phyloP scores from a whole-genome alignment of 2,888 invertebrate genomes.

The Drosophila putrida region DNA sequence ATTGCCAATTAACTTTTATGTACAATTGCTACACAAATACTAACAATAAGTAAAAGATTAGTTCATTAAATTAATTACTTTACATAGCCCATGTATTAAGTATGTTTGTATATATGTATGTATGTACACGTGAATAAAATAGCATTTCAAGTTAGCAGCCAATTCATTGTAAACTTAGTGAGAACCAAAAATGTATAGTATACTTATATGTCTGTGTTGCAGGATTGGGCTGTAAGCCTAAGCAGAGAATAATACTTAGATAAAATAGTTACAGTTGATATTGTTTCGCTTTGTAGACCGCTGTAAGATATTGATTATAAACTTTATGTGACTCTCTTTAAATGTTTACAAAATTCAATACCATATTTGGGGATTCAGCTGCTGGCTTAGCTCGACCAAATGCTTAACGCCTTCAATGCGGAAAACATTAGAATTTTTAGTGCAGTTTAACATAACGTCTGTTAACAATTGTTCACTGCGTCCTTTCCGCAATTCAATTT shows the following conservation, averaged over 20 bases:
- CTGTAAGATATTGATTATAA: slow-evolving; percentile 39
- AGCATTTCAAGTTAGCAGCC: slow-evolving; percentile 43
- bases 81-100: slow-evolving; percentile 24
- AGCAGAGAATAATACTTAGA: slow-evolving; percentile 39
- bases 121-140: slow-evolving; percentile 49
- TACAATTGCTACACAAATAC: slow-evolving; percentile 56
- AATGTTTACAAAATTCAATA: background rate
- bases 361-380: slow-evolving; percentile 5
- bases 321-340: slow-evolving; percentile 6
- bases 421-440: slow-evolving; percentile 29
- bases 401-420: background rate
- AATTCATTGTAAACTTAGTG: slow-evolving; percentile 54
- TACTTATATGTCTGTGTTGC: slow-evolving; percentile 76
- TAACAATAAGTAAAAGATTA: slow-evolving; percentile 24
- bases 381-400: slow-evolving; percentile 6
- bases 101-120: slow-evolving; percentile 8
- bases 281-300: slow-evolving; percentile 25
- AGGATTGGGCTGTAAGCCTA: slow-evolving; percentile 42
- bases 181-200: slow-evolving; percentile 73
- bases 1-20: slow-evolving; percentile 49
- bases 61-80: slow-evolving; percentile 11
- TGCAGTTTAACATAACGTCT: slow-evolving; percentile 30
- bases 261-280: slow-evolving; percentile 30
- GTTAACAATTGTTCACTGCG: background rate
- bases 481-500: background rate